Evolutionary conservation across 2,888 invertebrate species (phyloP).

Genomic region (Rotaria macrura): DNA sequence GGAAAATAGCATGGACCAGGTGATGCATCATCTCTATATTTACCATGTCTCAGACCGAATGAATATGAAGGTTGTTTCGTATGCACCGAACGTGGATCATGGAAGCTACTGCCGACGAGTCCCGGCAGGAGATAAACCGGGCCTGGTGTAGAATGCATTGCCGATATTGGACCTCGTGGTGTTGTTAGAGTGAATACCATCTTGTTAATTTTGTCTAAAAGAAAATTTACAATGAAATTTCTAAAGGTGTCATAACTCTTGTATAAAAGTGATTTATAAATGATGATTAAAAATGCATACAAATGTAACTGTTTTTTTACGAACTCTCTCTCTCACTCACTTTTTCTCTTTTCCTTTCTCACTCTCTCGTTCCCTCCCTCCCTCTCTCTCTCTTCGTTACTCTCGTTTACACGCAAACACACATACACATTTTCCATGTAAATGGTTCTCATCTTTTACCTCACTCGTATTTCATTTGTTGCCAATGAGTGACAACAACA

Average conservation of each 20-base stretch:
- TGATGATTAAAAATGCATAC: background rate
- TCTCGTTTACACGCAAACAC: no score
- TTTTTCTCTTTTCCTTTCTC: no score
- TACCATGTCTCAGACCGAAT: background rate
- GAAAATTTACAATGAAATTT: background rate
- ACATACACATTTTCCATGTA: background rate
- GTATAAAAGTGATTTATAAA: background rate
- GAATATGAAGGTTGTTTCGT: constrained; percentile 36
- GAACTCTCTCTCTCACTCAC: background rate
- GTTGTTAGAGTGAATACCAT: background rate
- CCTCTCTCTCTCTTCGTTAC: background rate
- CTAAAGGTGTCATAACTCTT: no score
- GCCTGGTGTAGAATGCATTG: constrained; percentile 45
- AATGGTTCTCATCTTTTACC: background rate
- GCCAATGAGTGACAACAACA: background rate
- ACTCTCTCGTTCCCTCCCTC: no score
- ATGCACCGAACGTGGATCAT: constrained; percentile 44
- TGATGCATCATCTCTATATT: background rate
- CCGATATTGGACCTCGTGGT: constrained; percentile 42
- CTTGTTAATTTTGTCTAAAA: background rate
- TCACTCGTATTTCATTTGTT: background rate
- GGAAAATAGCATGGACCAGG: constrained; percentile 41
- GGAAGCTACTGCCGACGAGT: constrained; percentile 40
- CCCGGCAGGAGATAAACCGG: constrained; percentile 45
- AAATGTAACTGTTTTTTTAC: background rate